Evolutionary conservation across 2,888 invertebrate species (phyloP).

Genomic region (Spodoptera littoralis): DNA sequence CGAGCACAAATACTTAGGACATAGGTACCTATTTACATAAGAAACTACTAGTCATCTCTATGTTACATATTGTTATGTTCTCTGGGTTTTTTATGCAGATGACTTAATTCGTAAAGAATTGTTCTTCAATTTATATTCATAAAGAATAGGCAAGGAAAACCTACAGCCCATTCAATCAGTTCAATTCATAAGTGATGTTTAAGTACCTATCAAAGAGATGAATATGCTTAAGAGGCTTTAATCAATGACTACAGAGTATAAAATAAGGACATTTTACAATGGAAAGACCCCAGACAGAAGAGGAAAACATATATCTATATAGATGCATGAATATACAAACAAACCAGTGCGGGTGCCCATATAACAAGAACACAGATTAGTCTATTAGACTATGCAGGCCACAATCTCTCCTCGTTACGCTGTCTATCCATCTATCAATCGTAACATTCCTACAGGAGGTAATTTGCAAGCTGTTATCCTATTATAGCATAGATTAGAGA

Average conservation of each 20-base stretch:
- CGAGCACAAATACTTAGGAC: too few species aligned
- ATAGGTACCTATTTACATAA: too few species aligned
- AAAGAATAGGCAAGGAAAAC: conserved; percentile 22
- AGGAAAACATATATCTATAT: conserved; percentile 17
- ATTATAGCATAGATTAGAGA: conserved; percentile 78
- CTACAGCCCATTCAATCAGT: not conserved
- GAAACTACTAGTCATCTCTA: too few species aligned
- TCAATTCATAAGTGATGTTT: too few species aligned
- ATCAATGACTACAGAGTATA: too few species aligned
- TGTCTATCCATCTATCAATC: conserved; percentile 49
- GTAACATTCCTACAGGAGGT: conserved; percentile 58
- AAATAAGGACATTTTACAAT: not conserved
- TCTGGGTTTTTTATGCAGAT: not conserved
- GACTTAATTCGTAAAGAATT: conserved; percentile 18
- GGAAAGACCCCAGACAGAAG: conserved; percentile 18
- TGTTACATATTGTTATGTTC: not conserved
- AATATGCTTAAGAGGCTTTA: too few species aligned
- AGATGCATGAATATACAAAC: not conserved
- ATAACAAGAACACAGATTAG: conserved; percentile 11
- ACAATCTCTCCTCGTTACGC: conserved; percentile 54
- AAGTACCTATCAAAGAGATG: conserved; percentile 1
- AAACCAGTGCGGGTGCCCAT: conserved; percentile 4
- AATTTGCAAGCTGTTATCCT: conserved; percentile 80
- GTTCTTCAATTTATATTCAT: not conserved
- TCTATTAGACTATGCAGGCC: conserved; percentile 28